Conservation (phyloP, 2,113 vertebrate genomes). For the Platichthys stellatus region DNA sequence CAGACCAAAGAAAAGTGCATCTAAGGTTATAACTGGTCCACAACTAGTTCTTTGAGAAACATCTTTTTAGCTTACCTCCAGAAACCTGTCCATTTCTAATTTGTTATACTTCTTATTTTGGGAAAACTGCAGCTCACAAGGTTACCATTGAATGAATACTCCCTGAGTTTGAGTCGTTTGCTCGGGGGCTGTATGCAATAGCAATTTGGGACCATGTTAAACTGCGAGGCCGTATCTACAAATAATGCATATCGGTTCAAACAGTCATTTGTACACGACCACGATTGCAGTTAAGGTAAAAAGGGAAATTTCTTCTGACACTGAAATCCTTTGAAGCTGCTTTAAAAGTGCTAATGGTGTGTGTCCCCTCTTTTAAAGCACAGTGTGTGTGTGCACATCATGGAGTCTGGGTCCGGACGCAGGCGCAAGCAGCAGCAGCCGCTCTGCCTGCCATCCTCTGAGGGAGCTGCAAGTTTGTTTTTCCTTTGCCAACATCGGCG, state of each 20-base stretch:
- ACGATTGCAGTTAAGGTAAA: slow-evolving; percentile 12
- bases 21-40: too few species aligned
- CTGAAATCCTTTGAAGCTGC: slow-evolving; percentile 34
- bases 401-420: slow-evolving; percentile 54
- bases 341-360: slow-evolving; percentile 46
- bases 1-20: too few species aligned
- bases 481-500: slow-evolving; percentile 77
- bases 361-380: slow-evolving; percentile 36
- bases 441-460: slow-evolving; percentile 72
- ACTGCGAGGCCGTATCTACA: not conserved
- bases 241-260: slow-evolving; percentile 6
- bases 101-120: not conserved
- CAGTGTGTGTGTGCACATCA: slow-evolving; percentile 17
- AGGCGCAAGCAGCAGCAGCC: slow-evolving; percentile 45
- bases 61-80: not conserved
- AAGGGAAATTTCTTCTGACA: slow-evolving; percentile 6
- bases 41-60: not conserved
- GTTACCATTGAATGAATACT: not conserved
- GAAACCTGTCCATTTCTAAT: not conserved
- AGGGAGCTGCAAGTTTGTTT: slow-evolving; percentile 83
- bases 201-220: not conserved
- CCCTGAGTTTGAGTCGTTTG: not conserved
- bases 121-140: not conserved
- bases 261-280: slow-evolving; percentile 15
- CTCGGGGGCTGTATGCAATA: not conserved